Base-by-base conservation (phyloP, 2,113 vertebrate genomes). In the Tragelaphus buxtoni region DNA sequence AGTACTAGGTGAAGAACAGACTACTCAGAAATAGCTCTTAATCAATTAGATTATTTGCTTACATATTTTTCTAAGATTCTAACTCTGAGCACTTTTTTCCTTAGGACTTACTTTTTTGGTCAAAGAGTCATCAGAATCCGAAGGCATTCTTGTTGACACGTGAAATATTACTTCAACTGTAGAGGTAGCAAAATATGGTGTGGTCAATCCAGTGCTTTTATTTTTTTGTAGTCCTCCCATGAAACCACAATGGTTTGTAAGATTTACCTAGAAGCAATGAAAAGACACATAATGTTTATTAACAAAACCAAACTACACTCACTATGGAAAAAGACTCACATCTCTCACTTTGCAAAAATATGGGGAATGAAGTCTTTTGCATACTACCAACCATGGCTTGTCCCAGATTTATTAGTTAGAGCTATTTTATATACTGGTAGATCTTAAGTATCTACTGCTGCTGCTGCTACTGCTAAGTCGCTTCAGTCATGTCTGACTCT, bases 141-240 rank as follows among this genome's bases (percentile, higher is more conserved):
- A 99, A 95, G 99, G 99, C 99, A 99, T 99, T 98, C 99, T 99
- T 76, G 99, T 99, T 97, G 99, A 99, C 16, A 99, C 99, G 82
- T 99, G 99, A 98, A 99, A 99, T 98, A 99, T 99, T 79, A 99
- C 99, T 99, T 99, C 99, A 14, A 99, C 99, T 30, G 99, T 99
- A 96, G 99, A 99, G 89, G 99, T 99, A 99, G 99, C 99, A 96
- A 99, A 99, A 98, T 99, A 99, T 1, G 99, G 99, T 92, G 99
- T 99, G 96, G 99, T 99, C 97, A 99, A 98, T 72, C 99, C 99
- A 86, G 99, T 99, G 97, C 99, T 99, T 98, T 99, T 99, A 97
- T 99, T 99, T 98, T 99, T 99, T 96, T 99, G 99, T 47, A 99
- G 98, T 97, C 99, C 99, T 98, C 99, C 99, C 99, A 99, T 99